Conservation (phyloP, 2,797 vertebrate species). For the Oryzias sinensis region DNA sequence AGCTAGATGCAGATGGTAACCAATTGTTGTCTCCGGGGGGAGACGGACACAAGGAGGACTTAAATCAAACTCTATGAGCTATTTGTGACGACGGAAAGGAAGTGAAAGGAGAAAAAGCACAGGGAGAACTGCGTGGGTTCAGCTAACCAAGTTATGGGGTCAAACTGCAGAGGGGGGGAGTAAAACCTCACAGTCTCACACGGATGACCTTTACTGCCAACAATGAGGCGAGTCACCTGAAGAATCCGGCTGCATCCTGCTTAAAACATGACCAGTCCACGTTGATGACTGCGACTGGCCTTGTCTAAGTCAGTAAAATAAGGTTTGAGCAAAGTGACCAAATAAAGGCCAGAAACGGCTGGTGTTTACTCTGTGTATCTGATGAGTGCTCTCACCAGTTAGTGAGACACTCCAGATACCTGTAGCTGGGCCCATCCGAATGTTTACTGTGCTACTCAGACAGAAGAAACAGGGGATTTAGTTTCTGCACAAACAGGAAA, state of each 20-base stretch:
- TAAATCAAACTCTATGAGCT: constrained; percentile 39
- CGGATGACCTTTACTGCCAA: constrained; percentile 43
- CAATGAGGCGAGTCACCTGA: constrained; percentile 23
- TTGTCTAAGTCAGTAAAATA: constrained; percentile 26
- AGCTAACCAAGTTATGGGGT: constrained; percentile 31
- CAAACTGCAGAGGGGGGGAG: constrained; percentile 50
- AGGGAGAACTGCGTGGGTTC: constrained; percentile 28
- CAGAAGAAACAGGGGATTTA: constrained; percentile 67
- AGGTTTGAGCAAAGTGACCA: constrained; percentile 66
- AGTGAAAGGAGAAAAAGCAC: constrained; percentile 9
- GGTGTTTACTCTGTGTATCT: constrained; percentile 66
- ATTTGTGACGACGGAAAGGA: constrained; percentile 41
- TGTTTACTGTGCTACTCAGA: constrained; percentile 70
- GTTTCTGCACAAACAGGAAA: constrained; percentile 63
- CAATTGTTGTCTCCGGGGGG: constrained; percentile 48
- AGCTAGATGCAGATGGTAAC: constrained; percentile 68
- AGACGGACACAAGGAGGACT: constrained; percentile 37
- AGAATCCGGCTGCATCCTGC: background rate
- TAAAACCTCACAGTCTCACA: constrained; percentile 48
- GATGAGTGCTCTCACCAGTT: constrained; percentile 48
- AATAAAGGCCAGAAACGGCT: constrained; percentile 73
- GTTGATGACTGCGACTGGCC: constrained; percentile 19
- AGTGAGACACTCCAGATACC: constrained; percentile 72
- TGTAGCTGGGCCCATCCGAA: constrained; percentile 44
- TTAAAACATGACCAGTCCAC: constrained; percentile 25